These are phyloP conservation scores for Spisula subtruncata DNA, from an alignment of 2,888 invertebrate genomes.

Conservation along the genomic window DNA sequence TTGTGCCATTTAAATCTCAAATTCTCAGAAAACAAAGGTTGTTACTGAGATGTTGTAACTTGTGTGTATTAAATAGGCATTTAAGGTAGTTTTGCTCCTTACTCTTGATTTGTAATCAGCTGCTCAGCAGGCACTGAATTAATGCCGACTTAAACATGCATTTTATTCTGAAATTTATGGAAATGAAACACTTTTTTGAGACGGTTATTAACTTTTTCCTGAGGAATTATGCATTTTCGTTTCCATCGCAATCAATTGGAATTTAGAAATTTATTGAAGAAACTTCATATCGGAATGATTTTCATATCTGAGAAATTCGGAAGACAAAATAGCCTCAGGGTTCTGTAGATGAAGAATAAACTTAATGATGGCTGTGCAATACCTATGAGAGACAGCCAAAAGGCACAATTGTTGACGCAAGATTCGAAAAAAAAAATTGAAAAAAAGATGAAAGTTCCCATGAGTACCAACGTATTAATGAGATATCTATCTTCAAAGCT, in stretches of 20 bases:
- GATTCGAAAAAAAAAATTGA: not conserved
- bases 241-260: not conserved
- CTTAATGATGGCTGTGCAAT: too few relatives aligned
- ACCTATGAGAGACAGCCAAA: too few relatives aligned
- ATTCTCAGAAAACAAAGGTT: too few relatives aligned
- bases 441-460: not conserved
- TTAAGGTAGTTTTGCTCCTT: too few relatives aligned
- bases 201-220: constrained; percentile 1
- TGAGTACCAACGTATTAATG: not conserved
- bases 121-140: not conserved
- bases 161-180: not conserved
- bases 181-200: not conserved
- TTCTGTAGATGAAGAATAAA: too few relatives aligned
- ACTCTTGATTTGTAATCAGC: too few relatives aligned
- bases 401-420: not conserved
- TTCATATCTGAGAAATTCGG: too few relatives aligned
- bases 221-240: not conserved
- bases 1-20: too few relatives aligned
- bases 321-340: too few relatives aligned
- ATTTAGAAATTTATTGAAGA: not conserved
- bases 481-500: not conserved
- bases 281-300: not conserved
- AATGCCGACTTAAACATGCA: not conserved
- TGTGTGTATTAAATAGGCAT: too few relatives aligned
- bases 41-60: too few relatives aligned